A percentile compares a stretch with the other conserved stretches of the same genome.
Evolutionary conservation across 2,888 invertebrate species (phyloP).

Genomic region (Adineta ricciae): DNA sequence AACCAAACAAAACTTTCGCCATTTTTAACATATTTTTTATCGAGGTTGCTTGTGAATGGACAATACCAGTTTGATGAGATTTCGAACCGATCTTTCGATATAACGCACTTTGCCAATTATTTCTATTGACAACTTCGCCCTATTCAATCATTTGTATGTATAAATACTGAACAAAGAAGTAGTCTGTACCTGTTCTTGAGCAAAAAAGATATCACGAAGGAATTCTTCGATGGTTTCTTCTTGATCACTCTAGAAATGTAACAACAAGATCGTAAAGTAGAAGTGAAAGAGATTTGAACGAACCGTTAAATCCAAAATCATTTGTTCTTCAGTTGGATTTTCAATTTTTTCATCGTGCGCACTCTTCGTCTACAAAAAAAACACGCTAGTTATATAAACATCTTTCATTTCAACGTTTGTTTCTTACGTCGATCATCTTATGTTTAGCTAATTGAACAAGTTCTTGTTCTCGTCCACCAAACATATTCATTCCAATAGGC

Average conservation of each 20-base stretch:
- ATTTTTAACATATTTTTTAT: conserved; percentile 58
- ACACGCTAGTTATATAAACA: not conserved
- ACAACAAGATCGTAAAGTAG: not conserved
- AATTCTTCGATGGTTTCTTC: not conserved
- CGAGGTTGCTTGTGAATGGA: conserved; percentile 56
- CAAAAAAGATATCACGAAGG: not conserved
- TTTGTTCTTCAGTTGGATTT: conserved; percentile 19
- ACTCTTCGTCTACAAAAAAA: not conserved
- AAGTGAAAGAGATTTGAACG: not conserved
- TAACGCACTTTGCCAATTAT: conserved; percentile 97
- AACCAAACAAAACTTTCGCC: conserved; percentile 94
- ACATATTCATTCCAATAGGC: conserved; percentile 91
- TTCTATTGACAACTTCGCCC: conserved; percentile 58
- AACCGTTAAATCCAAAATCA: conserved; percentile 6
- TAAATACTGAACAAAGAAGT: not conserved
- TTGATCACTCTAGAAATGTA: not conserved
- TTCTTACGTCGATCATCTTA: conserved; percentile 61
- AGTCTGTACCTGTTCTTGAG: not conserved
- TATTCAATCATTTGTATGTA: not conserved
- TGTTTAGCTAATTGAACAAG: conserved; percentile 97
- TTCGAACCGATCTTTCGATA: conserved; percentile 83
- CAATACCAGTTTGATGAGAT: conserved; percentile 40
- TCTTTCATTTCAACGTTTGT: not conserved
- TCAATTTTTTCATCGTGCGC: not conserved
- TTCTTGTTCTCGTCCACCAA: conserved; percentile 95